These are phyloP conservation scores for Trogon melanurus DNA, from an alignment of 2,113 vertebrate genomes.

Conservation along the genomic window DNA sequence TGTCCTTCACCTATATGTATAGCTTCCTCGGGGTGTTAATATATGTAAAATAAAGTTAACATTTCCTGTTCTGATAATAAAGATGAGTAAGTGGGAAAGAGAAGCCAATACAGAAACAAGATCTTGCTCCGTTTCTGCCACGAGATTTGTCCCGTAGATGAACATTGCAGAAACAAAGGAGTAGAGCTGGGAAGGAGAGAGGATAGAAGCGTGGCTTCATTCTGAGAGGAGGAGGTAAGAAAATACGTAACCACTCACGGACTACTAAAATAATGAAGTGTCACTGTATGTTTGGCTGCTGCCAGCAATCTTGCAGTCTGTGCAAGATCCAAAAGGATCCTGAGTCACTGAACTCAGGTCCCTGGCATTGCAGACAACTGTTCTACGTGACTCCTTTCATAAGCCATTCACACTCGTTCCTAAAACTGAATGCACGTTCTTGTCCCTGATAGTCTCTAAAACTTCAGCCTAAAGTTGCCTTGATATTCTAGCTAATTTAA, in stretches of 20 bases:
- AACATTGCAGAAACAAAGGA: neutral
- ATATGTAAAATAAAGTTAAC: slow-evolving; percentile 33
- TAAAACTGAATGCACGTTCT: neutral
- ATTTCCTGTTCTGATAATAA: slow-evolving; percentile 35
- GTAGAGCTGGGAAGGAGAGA: neutral
- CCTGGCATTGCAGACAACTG: neutral
- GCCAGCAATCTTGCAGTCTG: neutral
- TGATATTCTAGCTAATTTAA: neutral
- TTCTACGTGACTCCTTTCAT: neutral
- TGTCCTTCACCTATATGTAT: neutral
- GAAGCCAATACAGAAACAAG: neutral
- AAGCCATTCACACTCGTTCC: neutral
- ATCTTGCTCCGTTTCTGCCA: neutral
- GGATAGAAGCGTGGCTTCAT: neutral
- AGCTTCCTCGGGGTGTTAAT: slow-evolving; percentile 23
- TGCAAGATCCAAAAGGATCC: neutral
- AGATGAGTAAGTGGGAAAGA: neutral
- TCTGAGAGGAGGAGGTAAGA: neutral
- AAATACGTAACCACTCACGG: neutral
- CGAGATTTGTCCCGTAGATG: neutral
- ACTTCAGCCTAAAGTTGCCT: neutral
- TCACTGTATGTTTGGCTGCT: neutral
- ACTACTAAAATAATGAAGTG: neutral
- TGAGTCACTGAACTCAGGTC: neutral
- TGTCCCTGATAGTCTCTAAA: neutral